phyloP scores from a whole-genome alignment of 2,888 invertebrate genomes.

The Ptilodon capucinus region DNA sequence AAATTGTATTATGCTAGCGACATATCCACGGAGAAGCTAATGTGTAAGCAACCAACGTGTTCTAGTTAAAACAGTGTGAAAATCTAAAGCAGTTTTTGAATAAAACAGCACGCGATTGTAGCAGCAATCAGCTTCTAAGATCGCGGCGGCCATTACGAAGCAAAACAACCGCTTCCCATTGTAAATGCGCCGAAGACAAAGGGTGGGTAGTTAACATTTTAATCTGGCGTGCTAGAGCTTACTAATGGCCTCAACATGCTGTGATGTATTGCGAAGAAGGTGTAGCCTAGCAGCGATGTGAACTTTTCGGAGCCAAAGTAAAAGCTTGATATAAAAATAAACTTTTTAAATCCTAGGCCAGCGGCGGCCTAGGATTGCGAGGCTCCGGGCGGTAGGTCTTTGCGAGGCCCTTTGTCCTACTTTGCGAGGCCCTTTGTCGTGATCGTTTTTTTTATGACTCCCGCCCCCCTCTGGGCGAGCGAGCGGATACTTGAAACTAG shows the following conservation, averaged over 20 bases:
- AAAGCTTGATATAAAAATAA: too few relatives aligned
- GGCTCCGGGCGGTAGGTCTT: too few relatives aligned
- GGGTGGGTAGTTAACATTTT: conserved; percentile 67
- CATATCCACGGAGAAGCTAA: too few relatives aligned
- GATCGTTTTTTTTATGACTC: too few relatives aligned
- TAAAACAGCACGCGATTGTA: conserved; percentile 46
- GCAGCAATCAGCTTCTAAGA: conserved; percentile 45
- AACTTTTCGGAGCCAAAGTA: background rate
- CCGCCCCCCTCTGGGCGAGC: too few relatives aligned
- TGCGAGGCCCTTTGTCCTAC: too few relatives aligned
- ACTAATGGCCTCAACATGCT: conserved; percentile 52
- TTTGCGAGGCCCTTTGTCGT: too few relatives aligned
- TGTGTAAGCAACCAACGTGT: too few relatives aligned
- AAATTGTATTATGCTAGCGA: too few relatives aligned
- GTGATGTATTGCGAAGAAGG: conserved; percentile 45
- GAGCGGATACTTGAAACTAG: too few relatives aligned
- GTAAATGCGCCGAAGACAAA: conserved; percentile 58
- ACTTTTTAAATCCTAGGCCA: too few relatives aligned
- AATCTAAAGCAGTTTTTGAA: conserved; percentile 20
- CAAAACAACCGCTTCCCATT: conserved; percentile 52
- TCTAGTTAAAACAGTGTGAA: background rate
- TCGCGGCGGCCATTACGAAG: conserved; percentile 49
- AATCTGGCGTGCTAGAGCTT: conserved; percentile 55
- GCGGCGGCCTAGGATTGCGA: too few relatives aligned
- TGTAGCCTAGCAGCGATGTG: background rate